Evolutionary conservation across 2,888 invertebrate species (phyloP), one percentile per base, ranked within the genome.

Genomic region (Leptarthrus brevirostris): DNA sequence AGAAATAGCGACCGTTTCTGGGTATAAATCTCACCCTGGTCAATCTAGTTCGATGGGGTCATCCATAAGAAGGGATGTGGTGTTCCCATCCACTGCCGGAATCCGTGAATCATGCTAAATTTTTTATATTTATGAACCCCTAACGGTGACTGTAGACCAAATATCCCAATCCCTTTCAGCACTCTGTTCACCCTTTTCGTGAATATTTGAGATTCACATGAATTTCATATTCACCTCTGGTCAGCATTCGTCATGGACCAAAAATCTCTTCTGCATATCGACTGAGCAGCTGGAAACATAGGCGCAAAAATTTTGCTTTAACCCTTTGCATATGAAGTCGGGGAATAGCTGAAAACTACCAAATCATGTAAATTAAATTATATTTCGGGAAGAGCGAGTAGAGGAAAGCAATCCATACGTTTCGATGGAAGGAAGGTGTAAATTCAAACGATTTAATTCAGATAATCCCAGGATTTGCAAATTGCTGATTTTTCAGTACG

Each of bases 151-250:
- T 26, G 64, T 16, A 40, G 69, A 22, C 20, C n/a, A 34, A 5
- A 47, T 47, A 26, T 22, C 22, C n/a, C 26, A 14, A 44, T n/a
- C 30, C 69, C 16, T 49, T 69, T 30, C 69, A 12, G 12, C 24
- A 20, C 16, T 20, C 18, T 12, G 14, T 34, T 52, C 40, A 24
- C 36, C 71, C 71, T 52, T 54, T 75, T 66, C 70, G 66, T 75
- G 75, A 75, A 75, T 75, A 75, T 75, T 75, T 74, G 66, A 74
- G 44, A 75, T 71, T 71, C 75, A 64, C 74, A 75, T 75, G 69
- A 74, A 76, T 76, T 74, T 72, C 61, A 74, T 73, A 76, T 76
- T 76, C 76, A 74, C 71, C 74, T 70, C 69, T 64, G 71, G 74
- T 74, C 74, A 71, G 71, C 72, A 58, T 66, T 47, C 71, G 73